These are phyloP conservation scores for Dolichallabes microphthalmus DNA, from an alignment of 2,113 vertebrate genomes.

Conservation along the genomic window DNA sequence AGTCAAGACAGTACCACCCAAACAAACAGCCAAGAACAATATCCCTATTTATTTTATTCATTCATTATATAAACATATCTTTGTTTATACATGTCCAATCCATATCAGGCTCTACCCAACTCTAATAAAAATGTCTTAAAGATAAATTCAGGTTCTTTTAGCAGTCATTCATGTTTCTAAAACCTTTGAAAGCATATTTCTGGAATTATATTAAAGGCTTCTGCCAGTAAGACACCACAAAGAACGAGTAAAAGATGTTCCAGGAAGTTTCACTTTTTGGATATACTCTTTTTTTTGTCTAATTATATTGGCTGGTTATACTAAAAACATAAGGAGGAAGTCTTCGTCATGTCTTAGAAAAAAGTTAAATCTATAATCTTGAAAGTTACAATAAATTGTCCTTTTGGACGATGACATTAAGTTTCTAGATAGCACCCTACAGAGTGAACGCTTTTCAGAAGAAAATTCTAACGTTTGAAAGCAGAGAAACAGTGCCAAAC, in stretches of 20 bases:
- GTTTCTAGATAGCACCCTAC: not conserved
- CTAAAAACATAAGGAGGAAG: not conserved
- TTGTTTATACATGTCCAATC: too few species aligned
- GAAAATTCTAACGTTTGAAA: not conserved
- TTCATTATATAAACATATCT: too few species aligned
- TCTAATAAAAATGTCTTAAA: too few species aligned
- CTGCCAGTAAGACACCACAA: not conserved
- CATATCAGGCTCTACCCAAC: too few species aligned
- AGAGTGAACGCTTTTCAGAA: not conserved
- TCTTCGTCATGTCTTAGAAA: not conserved
- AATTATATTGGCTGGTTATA: not conserved
- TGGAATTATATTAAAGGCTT: not conserved
- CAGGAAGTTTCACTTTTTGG: not conserved
- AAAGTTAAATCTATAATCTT: not conserved
- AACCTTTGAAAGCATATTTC: not conserved
- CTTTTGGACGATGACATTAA: not conserved
- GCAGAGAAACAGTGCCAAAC: not conserved
- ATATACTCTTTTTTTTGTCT: not conserved
- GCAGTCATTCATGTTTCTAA: not conserved
- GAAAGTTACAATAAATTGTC: not conserved
- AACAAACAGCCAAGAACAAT: too few species aligned
- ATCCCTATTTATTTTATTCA: too few species aligned
- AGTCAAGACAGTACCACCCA: too few species aligned
- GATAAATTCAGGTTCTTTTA: too few species aligned
- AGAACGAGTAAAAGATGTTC: not conserved